phyloP scores from a whole-genome alignment of 2,888 invertebrate genomes.

The Ceriagrion tenellum region DNA sequence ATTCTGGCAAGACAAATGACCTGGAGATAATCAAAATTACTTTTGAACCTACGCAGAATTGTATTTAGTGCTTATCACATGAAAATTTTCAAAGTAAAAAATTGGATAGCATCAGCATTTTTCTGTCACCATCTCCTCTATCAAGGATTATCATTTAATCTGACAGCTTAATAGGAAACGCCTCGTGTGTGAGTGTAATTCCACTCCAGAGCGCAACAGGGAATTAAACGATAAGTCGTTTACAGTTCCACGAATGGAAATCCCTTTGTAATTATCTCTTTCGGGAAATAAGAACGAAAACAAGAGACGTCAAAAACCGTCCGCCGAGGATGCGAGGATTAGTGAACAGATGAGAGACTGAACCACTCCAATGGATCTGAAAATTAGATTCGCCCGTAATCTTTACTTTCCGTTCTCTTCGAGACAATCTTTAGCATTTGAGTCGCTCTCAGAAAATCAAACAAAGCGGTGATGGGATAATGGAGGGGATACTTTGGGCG shows the following conservation, averaged over 20 bases:
- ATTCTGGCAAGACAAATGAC: too few species aligned
- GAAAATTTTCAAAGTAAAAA: too few species aligned
- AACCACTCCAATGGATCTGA: background rate
- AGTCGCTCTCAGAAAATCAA: background rate
- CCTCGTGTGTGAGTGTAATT: background rate
- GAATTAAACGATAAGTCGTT: background rate
- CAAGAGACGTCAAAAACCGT: background rate
- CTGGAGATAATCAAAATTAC: too few species aligned
- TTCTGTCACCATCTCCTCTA: too few species aligned
- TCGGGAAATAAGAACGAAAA: background rate
- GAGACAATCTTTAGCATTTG: background rate
- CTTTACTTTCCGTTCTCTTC: background rate
- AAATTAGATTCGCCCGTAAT: background rate
- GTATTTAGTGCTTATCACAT: too few species aligned
- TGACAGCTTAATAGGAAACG: background rate
- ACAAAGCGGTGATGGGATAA: background rate
- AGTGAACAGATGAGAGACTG: background rate
- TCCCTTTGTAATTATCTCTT: background rate
- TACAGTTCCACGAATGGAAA: background rate
- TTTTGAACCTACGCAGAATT: too few species aligned
- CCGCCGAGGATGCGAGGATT: background rate
- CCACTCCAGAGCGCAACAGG: background rate
- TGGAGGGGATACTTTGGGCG: too few species aligned
- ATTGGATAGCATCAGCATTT: too few species aligned
- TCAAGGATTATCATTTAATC: background rate